Evolutionary conservation across 92 coral and sea anemone genomes (phyloP), one percentile per base, ranked within the genome.

Genomic region (Heteractis magnifica): DNA sequence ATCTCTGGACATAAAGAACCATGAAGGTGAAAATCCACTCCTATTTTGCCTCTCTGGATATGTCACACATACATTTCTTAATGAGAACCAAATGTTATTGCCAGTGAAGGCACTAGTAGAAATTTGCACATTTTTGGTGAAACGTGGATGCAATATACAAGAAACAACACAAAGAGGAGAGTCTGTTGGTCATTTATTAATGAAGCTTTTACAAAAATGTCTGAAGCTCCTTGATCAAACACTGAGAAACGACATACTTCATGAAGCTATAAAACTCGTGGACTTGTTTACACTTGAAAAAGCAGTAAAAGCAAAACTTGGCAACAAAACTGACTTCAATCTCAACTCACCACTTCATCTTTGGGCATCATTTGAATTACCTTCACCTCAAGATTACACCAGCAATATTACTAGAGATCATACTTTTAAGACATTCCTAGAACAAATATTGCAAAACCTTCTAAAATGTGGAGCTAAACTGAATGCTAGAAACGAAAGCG

Each of bases 391-490:
- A 21, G 7, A 65, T 18, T 65, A 65, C 72, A 65, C 13, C 7
- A 18, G 21, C 10, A 10, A 0, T 18, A 21, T 18, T 16, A 21
- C 72, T 0, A 53, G 10, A 53, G 41, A 21, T 2, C 21, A 18
- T 8, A 65, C 72, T 18, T 65, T 65, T 65, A 8, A 65, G 72
- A 7, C 8, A 18, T 18, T 65, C 16, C 19, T 65, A 2, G 2
- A 21, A 0, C 10, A 12, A 65, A 65, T 65, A 10, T 70, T 71
- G 12, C 11, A 81, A 10, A 56, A 81, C 6, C 85, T 64, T 26
- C 48, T 81, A 8, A 34, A 48, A 18, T 68, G 76, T 83, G 71
- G 73, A 82, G 44, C 70, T 44, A 70, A 73, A 75, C 76, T 80
- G 53, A 80, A 80, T 52, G 52, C 50, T 34, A 51, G 23, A 41